phyloP scores from a whole-genome alignment of 2,888 invertebrate species.

The Chrysotoxum bicinctum region DNA sequence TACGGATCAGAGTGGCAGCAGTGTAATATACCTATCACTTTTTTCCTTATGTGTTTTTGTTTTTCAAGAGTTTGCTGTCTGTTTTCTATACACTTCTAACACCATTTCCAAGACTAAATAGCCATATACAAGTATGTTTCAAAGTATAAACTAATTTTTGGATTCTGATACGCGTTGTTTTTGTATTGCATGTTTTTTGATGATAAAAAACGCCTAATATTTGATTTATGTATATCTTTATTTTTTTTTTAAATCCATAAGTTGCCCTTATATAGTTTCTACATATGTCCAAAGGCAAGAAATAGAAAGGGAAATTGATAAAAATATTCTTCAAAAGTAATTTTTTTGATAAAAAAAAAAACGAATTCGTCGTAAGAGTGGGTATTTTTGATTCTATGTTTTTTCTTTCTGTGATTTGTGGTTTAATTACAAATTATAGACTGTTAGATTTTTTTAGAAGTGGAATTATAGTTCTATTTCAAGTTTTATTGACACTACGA shows the following conservation, averaged over 20 bases:
- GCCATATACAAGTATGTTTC: no score
- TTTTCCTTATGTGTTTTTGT: no score
- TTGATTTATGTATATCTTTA: not conserved
- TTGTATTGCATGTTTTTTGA: no score
- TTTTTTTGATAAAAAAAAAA: constrained; percentile 2
- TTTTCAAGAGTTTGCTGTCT: no score
- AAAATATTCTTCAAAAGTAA: constrained; percentile 35
- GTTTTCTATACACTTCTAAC: no score
- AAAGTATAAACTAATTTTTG: no score
- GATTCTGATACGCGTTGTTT: no score
- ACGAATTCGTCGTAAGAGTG: not conserved
- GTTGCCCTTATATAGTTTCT: not conserved
- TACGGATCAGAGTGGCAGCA: no score
- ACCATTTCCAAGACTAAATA: no score
- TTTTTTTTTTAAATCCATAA: not conserved
- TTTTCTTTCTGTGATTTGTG: not conserved
- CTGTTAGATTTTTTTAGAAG: not conserved
- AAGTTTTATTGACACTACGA: constrained; percentile 19
- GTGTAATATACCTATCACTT: no score
- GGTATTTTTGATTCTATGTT: constrained; percentile 13
- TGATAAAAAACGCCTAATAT: no score
- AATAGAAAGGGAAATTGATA: constrained; percentile 38
- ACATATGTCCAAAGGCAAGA: not conserved
- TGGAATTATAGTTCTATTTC: constrained; percentile 34
- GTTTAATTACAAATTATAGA: not conserved